Conservation (phyloP, 2,797 vertebrate species). For the Pogonophryne albipinna region DNA sequence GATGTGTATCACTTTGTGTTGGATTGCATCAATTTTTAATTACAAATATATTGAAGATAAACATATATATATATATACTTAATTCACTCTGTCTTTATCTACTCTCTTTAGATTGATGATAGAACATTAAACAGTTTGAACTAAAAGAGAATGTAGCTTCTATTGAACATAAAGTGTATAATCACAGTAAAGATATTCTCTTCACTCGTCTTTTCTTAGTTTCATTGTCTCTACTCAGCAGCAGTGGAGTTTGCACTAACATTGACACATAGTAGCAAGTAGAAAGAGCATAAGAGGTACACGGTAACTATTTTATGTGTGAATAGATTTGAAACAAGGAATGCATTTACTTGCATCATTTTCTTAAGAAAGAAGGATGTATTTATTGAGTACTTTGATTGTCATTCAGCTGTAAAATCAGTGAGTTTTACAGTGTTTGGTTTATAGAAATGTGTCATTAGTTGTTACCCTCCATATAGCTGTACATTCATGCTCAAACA, state of each 20-base stretch:
- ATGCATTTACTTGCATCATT: slow-evolving; percentile 46
- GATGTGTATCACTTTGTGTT: slow-evolving; percentile 14
- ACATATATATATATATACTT: slow-evolving; percentile 13
- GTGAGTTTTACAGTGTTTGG: slow-evolving; percentile 52
- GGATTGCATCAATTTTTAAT: slow-evolving; percentile 45
- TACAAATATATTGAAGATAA: slow-evolving; percentile 51
- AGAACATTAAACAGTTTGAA: slow-evolving; percentile 42
- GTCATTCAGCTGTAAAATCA: slow-evolving; percentile 71
- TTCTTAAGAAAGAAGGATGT: slow-evolving; percentile 18
- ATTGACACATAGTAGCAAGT: slow-evolving; percentile 51
- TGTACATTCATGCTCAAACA: slow-evolving; percentile 59
- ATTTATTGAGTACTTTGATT: slow-evolving; percentile 64
- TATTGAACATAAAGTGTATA: slow-evolving; percentile 20
- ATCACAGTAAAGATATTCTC: slow-evolving; percentile 49
- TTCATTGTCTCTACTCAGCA: slow-evolving; percentile 58
- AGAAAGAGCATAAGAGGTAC: slow-evolving; percentile 52
- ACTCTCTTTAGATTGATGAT: slow-evolving; percentile 31
- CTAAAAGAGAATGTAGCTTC: slow-evolving; percentile 30
- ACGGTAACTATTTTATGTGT: slow-evolving; percentile 33
- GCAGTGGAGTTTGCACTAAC: slow-evolving; percentile 51
- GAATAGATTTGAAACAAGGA: slow-evolving; percentile 56
- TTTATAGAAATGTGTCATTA: slow-evolving; percentile 44
- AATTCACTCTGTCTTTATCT: slow-evolving; percentile 23
- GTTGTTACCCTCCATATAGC: slow-evolving; percentile 8
- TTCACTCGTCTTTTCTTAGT: slow-evolving; percentile 33